Percentiles rank a stretch among this genome's conserved stretches.
phyloP scores from a whole-genome alignment of 2,888 invertebrate genomes.

The Ochropacha duplaris region DNA sequence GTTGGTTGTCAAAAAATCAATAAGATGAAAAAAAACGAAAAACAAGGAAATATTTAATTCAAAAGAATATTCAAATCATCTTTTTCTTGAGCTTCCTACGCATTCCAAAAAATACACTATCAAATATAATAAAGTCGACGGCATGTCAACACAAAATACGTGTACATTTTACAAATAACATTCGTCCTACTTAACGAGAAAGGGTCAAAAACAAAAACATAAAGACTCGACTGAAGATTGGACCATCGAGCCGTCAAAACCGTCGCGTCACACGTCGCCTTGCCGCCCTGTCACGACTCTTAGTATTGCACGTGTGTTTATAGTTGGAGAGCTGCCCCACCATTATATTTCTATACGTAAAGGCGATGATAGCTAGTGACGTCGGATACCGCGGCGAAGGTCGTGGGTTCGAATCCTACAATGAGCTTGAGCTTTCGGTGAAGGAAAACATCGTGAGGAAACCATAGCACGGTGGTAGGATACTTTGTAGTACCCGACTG shows the following conservation, averaged over 20 bases:
- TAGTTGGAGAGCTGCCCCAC: background rate
- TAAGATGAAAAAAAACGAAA: too few relatives aligned
- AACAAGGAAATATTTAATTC: too few relatives aligned
- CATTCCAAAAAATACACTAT: background rate
- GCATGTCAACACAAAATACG: background rate
- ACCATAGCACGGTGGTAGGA: too few relatives aligned
- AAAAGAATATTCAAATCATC: too few relatives aligned
- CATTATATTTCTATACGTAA: too few relatives aligned
- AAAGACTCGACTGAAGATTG: background rate
- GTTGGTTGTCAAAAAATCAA: too few relatives aligned
- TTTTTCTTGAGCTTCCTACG: background rate
- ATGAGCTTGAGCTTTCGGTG: too few relatives aligned
- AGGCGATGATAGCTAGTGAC: too few relatives aligned
- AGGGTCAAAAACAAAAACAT: constrained; percentile 1
- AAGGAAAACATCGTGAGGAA: too few relatives aligned
- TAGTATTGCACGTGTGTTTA: background rate
- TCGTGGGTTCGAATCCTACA: too few relatives aligned
- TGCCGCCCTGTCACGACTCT: background rate
- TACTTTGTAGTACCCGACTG: too few relatives aligned
- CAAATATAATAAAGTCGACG: background rate
- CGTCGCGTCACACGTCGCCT: background rate
- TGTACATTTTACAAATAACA: background rate
- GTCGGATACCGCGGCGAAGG: too few relatives aligned
- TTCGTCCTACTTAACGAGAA: constrained; percentile 2
- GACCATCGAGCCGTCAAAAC: background rate